Percentiles rank a stretch among this genome's conserved stretches.
Evolutionary conservation across 2,797 vertebrate species (phyloP).

Genomic region (Malurus splendens): DNA sequence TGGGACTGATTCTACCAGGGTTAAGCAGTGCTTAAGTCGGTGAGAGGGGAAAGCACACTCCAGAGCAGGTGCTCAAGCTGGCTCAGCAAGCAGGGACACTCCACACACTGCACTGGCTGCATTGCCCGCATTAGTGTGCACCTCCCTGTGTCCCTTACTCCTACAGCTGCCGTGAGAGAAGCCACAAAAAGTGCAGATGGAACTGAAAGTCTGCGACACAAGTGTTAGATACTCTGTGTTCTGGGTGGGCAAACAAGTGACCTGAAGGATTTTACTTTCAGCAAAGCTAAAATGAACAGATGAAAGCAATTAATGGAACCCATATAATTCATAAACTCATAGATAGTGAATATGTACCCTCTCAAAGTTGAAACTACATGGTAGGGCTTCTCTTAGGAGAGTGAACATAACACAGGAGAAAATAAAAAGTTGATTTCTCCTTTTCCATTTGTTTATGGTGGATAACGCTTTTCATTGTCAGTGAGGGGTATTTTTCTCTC

Average conservation of each 20-base stretch:
- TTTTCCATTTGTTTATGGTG: neutral
- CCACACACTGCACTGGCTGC: neutral
- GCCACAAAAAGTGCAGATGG: neutral
- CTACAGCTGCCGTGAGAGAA: neutral
- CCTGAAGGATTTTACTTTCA: neutral
- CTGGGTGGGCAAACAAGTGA: neutral
- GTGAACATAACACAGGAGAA: neutral
- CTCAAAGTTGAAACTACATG: neutral
- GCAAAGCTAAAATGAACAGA: neutral
- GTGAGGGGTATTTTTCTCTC: neutral
- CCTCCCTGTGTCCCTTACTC: neutral
- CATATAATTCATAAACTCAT: neutral
- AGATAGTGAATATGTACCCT: neutral
- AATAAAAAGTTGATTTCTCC: neutral
- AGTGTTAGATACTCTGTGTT: neutral
- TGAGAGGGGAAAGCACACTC: constrained; percentile 27
- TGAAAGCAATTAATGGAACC: neutral
- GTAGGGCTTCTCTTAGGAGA: neutral
- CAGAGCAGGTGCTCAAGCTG: constrained; percentile 43
- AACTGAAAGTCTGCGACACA: neutral
- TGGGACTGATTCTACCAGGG: constrained; percentile 51
- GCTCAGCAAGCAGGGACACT: constrained; percentile 13
- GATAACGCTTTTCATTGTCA: neutral
- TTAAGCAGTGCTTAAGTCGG: constrained; percentile 52
- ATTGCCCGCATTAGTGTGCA: neutral